Base-by-base conservation (phyloP, 2,113 vertebrate species). In the Prochilodus magdalenae region DNA sequence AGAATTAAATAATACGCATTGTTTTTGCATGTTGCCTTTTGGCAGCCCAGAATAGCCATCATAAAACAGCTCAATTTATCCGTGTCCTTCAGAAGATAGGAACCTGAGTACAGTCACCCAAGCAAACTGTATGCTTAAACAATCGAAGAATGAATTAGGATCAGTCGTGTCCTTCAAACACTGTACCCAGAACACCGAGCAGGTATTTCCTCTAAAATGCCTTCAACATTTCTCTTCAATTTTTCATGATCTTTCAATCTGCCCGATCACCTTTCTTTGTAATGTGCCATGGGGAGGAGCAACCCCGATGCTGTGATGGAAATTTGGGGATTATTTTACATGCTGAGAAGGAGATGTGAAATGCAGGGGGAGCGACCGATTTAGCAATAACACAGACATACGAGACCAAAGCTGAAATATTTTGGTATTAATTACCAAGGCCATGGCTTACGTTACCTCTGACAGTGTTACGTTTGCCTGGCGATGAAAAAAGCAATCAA, bases 321-420 rank as follows among this genome's bases (percentile, higher is more conserved):
- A 94, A 93, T 90, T 89, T 89, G n/a, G 89, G 86, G 87, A 91
- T 95, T 94, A 92, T 92, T 94, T 94, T 94, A 93, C 91, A 94
- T 89, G 91, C 91, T 88, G 84, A 78, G 79, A 83, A 86, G 89
- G 91, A 91, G 90, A 93, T 91, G 92, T 91, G 89, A 94, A 93
- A 93, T 92, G 91, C 90, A 89, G 67, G 40, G 82, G 77, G 84
- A 63, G 91, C 73, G 93, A 93, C 89, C 92, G 86, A 92, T 95
- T 94, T 93, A 95, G 92, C 90, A 93, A 93, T 92, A 94, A 90
- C 84, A 89, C 82, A 88, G 92, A 96, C 93, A 93, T 92, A 83
- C 88, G 93, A 94, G 93, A 92, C 89, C 87, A 91, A 90, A 85
- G 88, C 86, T 92, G 89, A 94, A 93, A 93, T 94, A 91, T 95